phyloP scores from a whole-genome alignment of 2,888 invertebrate species.

The Diogma glabrata region DNA sequence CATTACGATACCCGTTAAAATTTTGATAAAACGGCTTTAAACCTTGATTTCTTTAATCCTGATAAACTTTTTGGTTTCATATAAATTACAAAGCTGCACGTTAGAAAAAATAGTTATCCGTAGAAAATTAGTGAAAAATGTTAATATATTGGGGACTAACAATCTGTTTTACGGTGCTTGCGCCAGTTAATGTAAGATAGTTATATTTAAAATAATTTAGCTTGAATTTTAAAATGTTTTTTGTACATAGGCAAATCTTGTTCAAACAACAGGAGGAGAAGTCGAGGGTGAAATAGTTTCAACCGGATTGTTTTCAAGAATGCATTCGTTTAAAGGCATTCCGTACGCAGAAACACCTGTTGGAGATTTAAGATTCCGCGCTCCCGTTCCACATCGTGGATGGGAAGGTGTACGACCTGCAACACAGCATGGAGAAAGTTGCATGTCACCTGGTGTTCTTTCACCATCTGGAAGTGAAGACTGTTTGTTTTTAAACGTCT shows the following conservation, averaged over 20 bases:
- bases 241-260: neutral
- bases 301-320: conserved; percentile 7
- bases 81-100: no score
- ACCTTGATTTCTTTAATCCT: no score
- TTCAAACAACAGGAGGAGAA: conserved; percentile 5
- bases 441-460: conserved; percentile 8
- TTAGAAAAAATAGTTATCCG: no score
- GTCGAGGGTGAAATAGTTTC: conserved; percentile 1
- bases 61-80: no score
- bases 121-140: no score
- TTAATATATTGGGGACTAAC: no score
- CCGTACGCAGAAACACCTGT: conserved; percentile 16
- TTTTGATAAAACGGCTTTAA: no score
- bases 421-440: conserved; percentile 8
- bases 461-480: conserved; percentile 12
- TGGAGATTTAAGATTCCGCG: conserved; percentile 13
- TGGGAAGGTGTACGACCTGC: conserved; percentile 15
- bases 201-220: no score
- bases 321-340: conserved; percentile 13
- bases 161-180: no score
- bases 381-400: conserved; percentile 14
- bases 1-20: no score
- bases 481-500: conserved; percentile 17
- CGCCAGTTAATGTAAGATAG: no score
- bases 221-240: no score